phyloP scores from a whole-genome alignment of 2,888 invertebrate species.

The Teleiodes luculella region DNA sequence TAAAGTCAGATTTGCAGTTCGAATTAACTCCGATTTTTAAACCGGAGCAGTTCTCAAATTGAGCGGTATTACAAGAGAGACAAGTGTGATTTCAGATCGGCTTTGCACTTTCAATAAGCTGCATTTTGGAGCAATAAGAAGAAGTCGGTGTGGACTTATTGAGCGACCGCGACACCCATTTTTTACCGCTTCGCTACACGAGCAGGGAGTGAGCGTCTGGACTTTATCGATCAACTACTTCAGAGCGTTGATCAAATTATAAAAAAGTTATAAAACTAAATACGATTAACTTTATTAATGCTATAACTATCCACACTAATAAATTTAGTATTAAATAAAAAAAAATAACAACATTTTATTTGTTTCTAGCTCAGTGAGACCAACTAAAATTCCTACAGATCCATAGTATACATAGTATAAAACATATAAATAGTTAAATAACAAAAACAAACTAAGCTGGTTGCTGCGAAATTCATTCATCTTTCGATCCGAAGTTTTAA shows the following conservation, averaged over 20 bases:
- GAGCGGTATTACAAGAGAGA: neutral
- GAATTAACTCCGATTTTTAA: neutral
- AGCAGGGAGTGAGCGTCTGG: neutral
- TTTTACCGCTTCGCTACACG: neutral
- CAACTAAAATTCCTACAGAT: no score
- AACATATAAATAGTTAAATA: no score
- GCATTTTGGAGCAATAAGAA: slow-evolving; percentile 2
- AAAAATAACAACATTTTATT: no score
- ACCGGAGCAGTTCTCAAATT: neutral
- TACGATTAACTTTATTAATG: no score
- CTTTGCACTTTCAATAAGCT: neutral
- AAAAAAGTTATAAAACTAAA: no score
- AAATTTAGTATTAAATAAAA: no score
- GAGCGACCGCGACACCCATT: neutral
- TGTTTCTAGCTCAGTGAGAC: no score
- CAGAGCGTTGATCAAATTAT: neutral
- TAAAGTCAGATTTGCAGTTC: neutral
- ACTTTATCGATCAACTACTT: neutral
- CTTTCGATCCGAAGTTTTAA: no score
- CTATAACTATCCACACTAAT: no score
- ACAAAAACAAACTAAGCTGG: no score
- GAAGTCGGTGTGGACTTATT: neutral
- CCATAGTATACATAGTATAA: no score
- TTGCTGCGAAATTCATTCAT: no score
- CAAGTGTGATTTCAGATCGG: neutral